Percentiles rank a stretch among this genome's conserved stretches.
phyloP scores from a whole-genome alignment of 2,113 vertebrate species.

The Eretmochelys imbricata region DNA sequence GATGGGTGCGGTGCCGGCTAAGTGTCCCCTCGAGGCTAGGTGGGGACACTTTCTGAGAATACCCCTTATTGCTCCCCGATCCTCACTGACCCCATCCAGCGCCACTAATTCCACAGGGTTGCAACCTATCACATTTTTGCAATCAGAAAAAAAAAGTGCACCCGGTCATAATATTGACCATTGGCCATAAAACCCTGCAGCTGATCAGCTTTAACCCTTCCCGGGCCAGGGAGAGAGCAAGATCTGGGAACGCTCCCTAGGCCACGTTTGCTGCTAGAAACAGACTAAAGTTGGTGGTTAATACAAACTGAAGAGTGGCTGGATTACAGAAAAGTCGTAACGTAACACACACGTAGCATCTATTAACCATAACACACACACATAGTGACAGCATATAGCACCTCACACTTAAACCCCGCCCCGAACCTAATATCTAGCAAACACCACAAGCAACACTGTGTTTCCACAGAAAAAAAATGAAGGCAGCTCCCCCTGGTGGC shows the following conservation, averaged over 20 bases:
- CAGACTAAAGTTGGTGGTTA: neutral
- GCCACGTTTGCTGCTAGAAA: neutral
- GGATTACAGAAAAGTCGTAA: neutral
- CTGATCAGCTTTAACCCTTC: neutral
- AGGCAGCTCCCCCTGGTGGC: neutral
- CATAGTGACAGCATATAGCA: constrained; percentile 30
- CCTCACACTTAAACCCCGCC: constrained; percentile 6
- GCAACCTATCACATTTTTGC: neutral
- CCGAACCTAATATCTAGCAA: constrained; percentile 37
- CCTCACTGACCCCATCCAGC: neutral
- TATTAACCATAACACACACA: neutral
- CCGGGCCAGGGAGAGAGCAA: neutral
- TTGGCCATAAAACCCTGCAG: neutral
- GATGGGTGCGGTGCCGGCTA: neutral
- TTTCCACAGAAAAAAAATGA: constrained; percentile 39
- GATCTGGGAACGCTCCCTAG: neutral
- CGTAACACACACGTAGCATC: neutral
- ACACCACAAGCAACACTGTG: constrained; percentile 43
- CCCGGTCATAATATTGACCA: constrained; percentile 24
- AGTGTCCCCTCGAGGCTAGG: neutral
- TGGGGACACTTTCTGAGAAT: neutral
- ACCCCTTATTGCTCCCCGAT: neutral
- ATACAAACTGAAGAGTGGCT: neutral
- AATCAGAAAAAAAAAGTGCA: constrained; percentile 28
- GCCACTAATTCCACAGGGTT: neutral